Evolutionary conservation across 2,888 invertebrate genomes (phyloP).

Genomic region (Macroteleia sp.): DNA sequence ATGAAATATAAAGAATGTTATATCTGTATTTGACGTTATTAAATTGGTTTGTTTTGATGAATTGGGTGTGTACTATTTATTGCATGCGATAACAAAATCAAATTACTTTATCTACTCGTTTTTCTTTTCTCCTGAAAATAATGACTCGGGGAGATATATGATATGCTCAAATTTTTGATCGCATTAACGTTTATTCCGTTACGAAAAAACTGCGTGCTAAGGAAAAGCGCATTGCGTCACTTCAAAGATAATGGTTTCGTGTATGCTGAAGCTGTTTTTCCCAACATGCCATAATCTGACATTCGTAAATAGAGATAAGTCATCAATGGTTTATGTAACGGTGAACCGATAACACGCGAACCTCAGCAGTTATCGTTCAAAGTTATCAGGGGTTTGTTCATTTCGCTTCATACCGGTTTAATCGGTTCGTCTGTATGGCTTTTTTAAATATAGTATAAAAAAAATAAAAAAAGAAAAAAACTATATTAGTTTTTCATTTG

Average conservation of each 20-base stretch:
- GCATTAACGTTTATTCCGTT: background rate
- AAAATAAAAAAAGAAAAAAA: too few relatives aligned
- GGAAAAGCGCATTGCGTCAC: conserved; percentile 32
- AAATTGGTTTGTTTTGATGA: conserved; percentile 53
- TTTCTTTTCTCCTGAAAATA: conserved; percentile 6
- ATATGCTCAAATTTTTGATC: conserved; percentile 2
- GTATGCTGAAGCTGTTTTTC: conserved; percentile 14
- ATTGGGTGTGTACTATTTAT: conserved; percentile 30
- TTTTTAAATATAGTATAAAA: too few relatives aligned
- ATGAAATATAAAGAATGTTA: conserved; percentile 35
- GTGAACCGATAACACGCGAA: conserved; percentile 36
- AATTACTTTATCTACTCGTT: conserved; percentile 17
- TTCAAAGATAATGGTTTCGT: conserved; percentile 25
- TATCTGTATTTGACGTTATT: conserved; percentile 40
- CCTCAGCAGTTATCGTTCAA: conserved; percentile 19
- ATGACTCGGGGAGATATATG: conserved; percentile 8
- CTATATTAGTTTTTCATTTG: too few relatives aligned
- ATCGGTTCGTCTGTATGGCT: too few relatives aligned
- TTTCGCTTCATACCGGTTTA: too few relatives aligned
- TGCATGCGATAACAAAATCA: conserved; percentile 43
- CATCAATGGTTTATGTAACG: conserved; percentile 38
- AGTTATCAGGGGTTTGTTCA: too few relatives aligned
- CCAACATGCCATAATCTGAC: conserved; percentile 41
- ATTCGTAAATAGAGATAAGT: conserved; percentile 46
- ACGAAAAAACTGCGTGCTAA: conserved; percentile 6